These are phyloP conservation scores for Lasioglossum villosulum DNA, from an alignment of 2,888 invertebrate species.

Conservation along the genomic window DNA sequence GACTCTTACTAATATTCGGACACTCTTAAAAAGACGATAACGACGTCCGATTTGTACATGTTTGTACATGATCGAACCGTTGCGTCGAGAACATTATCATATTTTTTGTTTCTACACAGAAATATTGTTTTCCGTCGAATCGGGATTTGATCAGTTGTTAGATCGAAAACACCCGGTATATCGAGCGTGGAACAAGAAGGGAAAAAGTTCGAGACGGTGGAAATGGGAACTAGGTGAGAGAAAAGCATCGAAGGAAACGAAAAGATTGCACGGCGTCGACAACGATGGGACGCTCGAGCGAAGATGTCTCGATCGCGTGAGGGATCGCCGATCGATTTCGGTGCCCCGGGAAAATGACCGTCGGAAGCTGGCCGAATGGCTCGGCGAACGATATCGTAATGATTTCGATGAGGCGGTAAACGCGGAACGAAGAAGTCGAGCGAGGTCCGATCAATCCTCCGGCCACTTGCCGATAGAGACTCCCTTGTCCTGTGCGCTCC, in stretches of 20 bases:
- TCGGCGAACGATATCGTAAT: constrained; percentile 44
- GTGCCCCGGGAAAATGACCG: constrained; percentile 30
- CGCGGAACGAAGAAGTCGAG: constrained; percentile 28
- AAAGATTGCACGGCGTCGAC: neutral
- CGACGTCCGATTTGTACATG: too few relatives aligned
- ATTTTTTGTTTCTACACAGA: too few relatives aligned
- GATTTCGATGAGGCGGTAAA: constrained; percentile 47
- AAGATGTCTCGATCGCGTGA: constrained; percentile 29
- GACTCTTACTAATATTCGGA: too few relatives aligned
- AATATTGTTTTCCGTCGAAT: neutral
- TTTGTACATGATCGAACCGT: too few relatives aligned
- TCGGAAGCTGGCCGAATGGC: constrained; percentile 41
- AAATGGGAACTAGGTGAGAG: neutral
- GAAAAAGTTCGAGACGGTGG: constrained; percentile 5
- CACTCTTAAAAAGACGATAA: too few relatives aligned
- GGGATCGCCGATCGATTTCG: constrained; percentile 41
- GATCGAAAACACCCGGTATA: neutral
- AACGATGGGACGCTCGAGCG: neutral
- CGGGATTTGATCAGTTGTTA: neutral
- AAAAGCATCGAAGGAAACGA: neutral
- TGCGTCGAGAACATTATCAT: too few relatives aligned
- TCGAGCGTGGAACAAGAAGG: constrained; percentile 12
- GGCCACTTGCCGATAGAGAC: neutral
- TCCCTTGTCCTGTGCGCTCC: neutral
- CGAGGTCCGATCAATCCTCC: constrained; percentile 25